Conservation (phyloP, 2,797 vertebrate species). For the Brotula barbata region DNA sequence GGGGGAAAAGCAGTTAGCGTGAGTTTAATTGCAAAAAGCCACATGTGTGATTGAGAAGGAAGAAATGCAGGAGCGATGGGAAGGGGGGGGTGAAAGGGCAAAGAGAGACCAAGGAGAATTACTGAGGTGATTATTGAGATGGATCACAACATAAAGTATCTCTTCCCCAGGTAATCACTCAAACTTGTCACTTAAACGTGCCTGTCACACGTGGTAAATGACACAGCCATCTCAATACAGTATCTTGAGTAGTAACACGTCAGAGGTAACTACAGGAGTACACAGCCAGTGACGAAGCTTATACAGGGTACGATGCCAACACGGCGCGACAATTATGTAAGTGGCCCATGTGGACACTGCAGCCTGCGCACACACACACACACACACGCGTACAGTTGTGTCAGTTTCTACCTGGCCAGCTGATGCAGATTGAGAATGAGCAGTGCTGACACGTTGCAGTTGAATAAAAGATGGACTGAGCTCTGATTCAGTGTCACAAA, state of each 20-base stretch:
- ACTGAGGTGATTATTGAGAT: slow-evolving; percentile 4
- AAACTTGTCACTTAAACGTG: background rate
- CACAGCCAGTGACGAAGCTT: slow-evolving; percentile 7
- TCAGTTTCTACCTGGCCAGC: slow-evolving; percentile 47
- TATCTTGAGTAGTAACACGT: background rate
- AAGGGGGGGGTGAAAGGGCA: slow-evolving; percentile 29
- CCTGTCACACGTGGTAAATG: slow-evolving; percentile 1
- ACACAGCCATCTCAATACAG: background rate
- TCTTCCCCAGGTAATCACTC: slow-evolving; percentile 8
- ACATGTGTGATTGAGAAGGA: slow-evolving; percentile 5
- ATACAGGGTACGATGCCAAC: background rate
- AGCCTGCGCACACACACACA: slow-evolving; percentile 2
- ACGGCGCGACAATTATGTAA: slow-evolving; percentile 24
- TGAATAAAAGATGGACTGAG: slow-evolving; percentile 71
- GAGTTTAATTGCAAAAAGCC: slow-evolving; percentile 30
- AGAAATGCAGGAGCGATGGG: background rate
- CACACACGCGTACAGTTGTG: slow-evolving; percentile 9
- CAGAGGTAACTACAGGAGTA: background rate
- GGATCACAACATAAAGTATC: background rate
- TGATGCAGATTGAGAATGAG: slow-evolving; percentile 57
- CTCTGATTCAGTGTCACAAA: slow-evolving; percentile 55
- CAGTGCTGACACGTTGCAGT: slow-evolving; percentile 52
- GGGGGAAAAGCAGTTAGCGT: slow-evolving; percentile 35
- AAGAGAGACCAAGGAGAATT: slow-evolving; percentile 21
- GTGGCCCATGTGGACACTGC: slow-evolving; percentile 26